These are phyloP conservation scores for pig (Sus scrofa) DNA, from an alignment of 2,113 vertebrate genomes.

Conservation along the genomic window DNA sequence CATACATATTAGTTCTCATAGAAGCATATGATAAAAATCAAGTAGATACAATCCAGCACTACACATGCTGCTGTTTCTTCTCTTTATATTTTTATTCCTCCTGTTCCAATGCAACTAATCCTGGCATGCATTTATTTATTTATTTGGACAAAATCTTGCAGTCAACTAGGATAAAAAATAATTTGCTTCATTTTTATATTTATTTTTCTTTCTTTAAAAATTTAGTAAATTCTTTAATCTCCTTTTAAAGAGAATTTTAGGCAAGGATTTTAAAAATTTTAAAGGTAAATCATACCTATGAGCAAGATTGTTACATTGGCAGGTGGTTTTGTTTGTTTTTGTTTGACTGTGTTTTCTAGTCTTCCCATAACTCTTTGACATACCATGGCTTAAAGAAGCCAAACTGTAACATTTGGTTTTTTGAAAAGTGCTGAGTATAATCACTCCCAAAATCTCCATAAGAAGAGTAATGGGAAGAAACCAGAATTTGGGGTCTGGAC, in stretches of 20 bases:
- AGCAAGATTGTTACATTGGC: background rate
- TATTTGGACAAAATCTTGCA: background rate
- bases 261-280: background rate
- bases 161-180: background rate
- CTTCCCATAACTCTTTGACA: background rate
- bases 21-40: background rate
- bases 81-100: background rate
- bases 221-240: background rate
- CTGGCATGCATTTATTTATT: background rate
- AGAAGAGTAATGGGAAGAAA: background rate
- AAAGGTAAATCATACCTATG: background rate
- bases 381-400: background rate
- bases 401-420: background rate
- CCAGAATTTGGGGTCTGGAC: background rate
- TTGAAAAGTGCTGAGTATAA: background rate
- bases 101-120: background rate
- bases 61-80: background rate
- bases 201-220: background rate
- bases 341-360: background rate
- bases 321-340: background rate
- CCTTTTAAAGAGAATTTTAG: conserved; percentile 22
- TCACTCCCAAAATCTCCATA: background rate
- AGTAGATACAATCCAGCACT: background rate
- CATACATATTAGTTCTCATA: background rate
- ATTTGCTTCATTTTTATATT: background rate